phyloP scores from a whole-genome alignment of 2,888 invertebrate genomes.

The Cryptophagus acutangulus region DNA sequence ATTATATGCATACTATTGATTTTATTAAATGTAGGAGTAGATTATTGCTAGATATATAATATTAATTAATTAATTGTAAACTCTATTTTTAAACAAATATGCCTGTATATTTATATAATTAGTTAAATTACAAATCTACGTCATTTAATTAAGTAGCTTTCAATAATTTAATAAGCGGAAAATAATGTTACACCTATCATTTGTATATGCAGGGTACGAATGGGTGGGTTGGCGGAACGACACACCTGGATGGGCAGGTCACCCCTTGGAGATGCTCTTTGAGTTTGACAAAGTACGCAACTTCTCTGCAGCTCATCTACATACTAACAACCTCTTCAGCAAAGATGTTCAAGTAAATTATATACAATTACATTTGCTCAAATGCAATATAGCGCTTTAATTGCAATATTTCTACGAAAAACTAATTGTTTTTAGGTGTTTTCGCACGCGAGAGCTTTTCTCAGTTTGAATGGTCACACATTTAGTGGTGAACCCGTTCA shows the following conservation, averaged over 20 bases:
- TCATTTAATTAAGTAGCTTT: no score
- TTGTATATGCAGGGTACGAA: slow-evolving; percentile 59
- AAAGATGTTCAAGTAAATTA: slow-evolving; percentile 66
- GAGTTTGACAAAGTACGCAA: slow-evolving; percentile 74
- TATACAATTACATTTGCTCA: slow-evolving; percentile 7
- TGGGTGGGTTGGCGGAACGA: slow-evolving; percentile 82
- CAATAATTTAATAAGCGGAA: no score
- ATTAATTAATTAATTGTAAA: no score
- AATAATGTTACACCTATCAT: no score
- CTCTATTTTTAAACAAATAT: no score
- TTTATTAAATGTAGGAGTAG: no score
- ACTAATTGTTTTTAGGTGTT: slow-evolving; percentile 58
- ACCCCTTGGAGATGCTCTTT: slow-evolving; percentile 69
- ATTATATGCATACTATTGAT: no score
- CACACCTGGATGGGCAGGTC: slow-evolving; percentile 56
- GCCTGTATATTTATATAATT: no score
- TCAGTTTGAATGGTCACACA: slow-evolving; percentile 67
- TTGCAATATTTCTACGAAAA: no score
- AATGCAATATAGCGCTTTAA: slow-evolving; percentile 1
- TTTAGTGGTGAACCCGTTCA: slow-evolving; percentile 68
- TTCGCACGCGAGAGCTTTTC: slow-evolving; percentile 69
- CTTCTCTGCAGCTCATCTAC: slow-evolving; percentile 68
- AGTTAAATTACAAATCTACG: no score
- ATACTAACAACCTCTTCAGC: slow-evolving; percentile 71
- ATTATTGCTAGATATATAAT: no score